Evolutionary conservation across 2,797 vertebrate species (phyloP).

Genomic region (Danio kyathit): DNA sequence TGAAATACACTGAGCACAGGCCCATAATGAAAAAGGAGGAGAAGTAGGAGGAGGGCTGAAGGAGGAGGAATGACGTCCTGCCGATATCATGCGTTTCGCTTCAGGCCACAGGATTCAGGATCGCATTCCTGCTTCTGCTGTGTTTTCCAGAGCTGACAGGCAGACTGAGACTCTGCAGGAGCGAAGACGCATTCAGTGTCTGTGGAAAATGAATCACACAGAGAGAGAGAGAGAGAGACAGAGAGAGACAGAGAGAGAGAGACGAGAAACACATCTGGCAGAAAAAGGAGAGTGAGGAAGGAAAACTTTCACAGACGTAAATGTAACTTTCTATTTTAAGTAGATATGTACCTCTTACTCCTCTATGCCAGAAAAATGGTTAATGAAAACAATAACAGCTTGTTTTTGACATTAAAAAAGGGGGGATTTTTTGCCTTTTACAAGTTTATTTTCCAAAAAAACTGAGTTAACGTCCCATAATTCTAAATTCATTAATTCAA

Average conservation of each 20-base stretch:
- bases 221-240: constrained; percentile 1
- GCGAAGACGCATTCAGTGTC: constrained; percentile 69
- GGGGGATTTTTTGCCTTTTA: no score
- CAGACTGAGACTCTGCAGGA: constrained; percentile 51
- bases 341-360: background rate
- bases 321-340: constrained; percentile 1
- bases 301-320: constrained; percentile 30
- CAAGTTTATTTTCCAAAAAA: no score
- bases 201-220: constrained; percentile 83
- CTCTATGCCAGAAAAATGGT: background rate
- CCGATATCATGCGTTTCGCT: constrained; percentile 38
- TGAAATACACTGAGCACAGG: constrained; percentile 13
- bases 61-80: constrained; percentile 25
- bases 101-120: constrained; percentile 51
- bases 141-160: constrained; percentile 56
- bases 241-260: constrained; percentile 63
- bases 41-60: background rate
- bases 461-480: no score
- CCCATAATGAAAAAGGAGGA: constrained; percentile 3
- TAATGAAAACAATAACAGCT: background rate
- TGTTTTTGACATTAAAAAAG: no score
- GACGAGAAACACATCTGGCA: constrained; percentile 60
- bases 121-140: constrained; percentile 54
- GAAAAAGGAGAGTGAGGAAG: constrained; percentile 34
- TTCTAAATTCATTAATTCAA: no score